These are phyloP conservation scores for Scaptomyza tumidula DNA, from an alignment of 2,888 invertebrate genomes.

Conservation along the genomic window DNA sequence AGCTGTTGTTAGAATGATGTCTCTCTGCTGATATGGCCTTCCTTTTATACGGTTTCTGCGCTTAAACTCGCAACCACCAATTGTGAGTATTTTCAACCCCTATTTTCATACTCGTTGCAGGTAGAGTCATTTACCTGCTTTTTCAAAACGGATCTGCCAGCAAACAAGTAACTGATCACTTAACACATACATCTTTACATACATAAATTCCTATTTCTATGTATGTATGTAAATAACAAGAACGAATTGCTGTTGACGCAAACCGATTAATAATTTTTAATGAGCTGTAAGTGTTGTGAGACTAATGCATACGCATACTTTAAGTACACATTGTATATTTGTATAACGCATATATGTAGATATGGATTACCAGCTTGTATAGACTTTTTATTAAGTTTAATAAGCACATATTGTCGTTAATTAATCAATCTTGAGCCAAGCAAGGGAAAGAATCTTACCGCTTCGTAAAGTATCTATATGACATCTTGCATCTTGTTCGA, in stretches of 20 bases:
- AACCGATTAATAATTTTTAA: slow-evolving; percentile 14
- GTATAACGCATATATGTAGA: no score
- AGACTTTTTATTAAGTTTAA: neutral
- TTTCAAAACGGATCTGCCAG: slow-evolving; percentile 9
- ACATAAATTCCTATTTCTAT: neutral
- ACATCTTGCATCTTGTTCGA: no score
- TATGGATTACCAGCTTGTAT: neutral
- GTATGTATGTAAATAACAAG: neutral
- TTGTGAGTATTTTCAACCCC: slow-evolving; percentile 26
- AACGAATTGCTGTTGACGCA: slow-evolving; percentile 1
- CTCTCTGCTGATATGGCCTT: slow-evolving; percentile 1
- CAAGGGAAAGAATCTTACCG: no score
- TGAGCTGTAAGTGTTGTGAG: neutral
- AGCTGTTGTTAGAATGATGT: slow-evolving; percentile 57
- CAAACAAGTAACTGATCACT: slow-evolving; percentile 4
- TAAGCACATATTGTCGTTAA: neutral
- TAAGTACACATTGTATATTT: neutral
- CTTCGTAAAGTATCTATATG: no score
- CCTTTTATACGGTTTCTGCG: slow-evolving; percentile 51
- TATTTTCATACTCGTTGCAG: slow-evolving; percentile 23
- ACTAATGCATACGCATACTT: neutral
- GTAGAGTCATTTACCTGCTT: slow-evolving; percentile 37
- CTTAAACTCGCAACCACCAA: slow-evolving; percentile 16
- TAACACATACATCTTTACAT: neutral
- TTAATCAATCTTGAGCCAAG: neutral